Evolutionary conservation across 1,140 invertebrate species (phyloP), one percentile per base, ranked within the genome.

Genomic region (Heliconius eleuchia): DNA sequence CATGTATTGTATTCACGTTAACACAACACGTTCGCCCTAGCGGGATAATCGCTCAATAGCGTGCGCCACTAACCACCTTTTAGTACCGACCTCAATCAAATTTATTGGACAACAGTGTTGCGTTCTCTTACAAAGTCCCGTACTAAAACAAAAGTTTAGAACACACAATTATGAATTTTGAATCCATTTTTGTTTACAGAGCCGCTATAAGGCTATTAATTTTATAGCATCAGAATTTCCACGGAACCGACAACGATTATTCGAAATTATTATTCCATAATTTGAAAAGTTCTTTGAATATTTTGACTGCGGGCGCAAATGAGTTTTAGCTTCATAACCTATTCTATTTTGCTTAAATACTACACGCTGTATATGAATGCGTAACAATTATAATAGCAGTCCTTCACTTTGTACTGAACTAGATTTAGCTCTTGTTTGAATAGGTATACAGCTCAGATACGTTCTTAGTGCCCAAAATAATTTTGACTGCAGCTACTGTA

Each of bases 71-170:
- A 71, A 77, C 60, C 73, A 80, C 73, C 81, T 84, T 88, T 86
- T 82, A 78, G 74, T 85, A 80, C 42, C 71, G 83, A 82, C 84
- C 83, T 87, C 85, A 88, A 89, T 87, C 87, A 86, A 85, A 85
- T 90, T 88, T 87, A 88, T 87, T 84, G 86, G 72, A 78, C 71
- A 74, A 77, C 75, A 77, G 42, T 71, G 70, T 78, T 78, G 46
- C 30, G 50, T 77, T 75, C 39, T 55, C 60, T 46, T 71, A 77
- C 71, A 77, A 71, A 55, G 39, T 60, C 39, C 30, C 19, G 23
- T 50, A 75, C 39, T 76, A 76, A 80, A 73, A 73, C 39, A 77
- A 74, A 77, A 72, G 70, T 80, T 74, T 9, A 76, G 60, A 30
- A 70, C 19, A 30, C 27, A 46, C 30, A 27, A 75, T 79, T 80